Percentiles rank a stretch among this genome's conserved stretches.
Conservation (phyloP, 2,888 invertebrate genomes). For the Sminthurinus aureus region DNA sequence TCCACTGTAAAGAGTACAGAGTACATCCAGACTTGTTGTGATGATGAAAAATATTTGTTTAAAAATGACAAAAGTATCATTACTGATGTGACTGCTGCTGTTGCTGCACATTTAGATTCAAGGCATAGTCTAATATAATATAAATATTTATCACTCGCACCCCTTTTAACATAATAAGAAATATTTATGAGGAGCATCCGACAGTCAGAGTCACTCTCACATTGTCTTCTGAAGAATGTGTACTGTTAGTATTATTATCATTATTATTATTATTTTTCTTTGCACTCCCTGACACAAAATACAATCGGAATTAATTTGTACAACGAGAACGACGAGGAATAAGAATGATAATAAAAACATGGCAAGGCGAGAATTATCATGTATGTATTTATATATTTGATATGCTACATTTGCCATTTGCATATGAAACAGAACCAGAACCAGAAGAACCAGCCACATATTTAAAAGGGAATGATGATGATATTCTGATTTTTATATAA, state of each 20-base stretch:
- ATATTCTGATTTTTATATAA: too few species aligned
- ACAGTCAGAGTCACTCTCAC: neutral
- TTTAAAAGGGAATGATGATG: too few species aligned
- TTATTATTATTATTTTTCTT: neutral
- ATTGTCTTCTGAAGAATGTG: neutral
- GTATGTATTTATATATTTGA: too few species aligned
- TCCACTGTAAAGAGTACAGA: too few species aligned
- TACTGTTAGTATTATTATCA: too few species aligned
- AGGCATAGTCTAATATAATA: neutral
- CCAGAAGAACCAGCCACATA: too few species aligned
- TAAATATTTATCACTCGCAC: slow-evolving; percentile 29
- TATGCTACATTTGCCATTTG: too few species aligned
- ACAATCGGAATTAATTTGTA: neutral
- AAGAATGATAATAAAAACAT: neutral
- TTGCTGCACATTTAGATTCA: neutral
- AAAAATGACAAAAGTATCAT: slow-evolving; percentile 30
- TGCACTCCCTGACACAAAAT: neutral
- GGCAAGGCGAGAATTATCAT: neutral
- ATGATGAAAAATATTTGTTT: neutral
- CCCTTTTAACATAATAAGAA: slow-evolving; percentile 29
- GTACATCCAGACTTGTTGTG: too few species aligned
- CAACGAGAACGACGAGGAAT: too few species aligned
- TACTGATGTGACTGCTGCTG: neutral
- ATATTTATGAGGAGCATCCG: slow-evolving; percentile 29
- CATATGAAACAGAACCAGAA: too few species aligned